phyloP scores from a whole-genome alignment of 2,797 vertebrate species.

The Coracias cyanogaster region DNA sequence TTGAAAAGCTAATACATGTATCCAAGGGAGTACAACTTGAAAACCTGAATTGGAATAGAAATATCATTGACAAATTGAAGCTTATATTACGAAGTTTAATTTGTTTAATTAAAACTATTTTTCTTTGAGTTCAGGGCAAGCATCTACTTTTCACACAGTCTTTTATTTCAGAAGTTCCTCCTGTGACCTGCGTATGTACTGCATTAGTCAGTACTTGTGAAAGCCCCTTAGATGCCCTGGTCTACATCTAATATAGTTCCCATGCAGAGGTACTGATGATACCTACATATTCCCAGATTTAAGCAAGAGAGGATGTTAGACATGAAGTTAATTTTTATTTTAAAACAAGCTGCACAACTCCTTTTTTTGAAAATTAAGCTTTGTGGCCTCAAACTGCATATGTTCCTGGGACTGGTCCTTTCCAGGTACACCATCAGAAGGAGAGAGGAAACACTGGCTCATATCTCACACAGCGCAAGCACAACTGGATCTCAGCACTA shows the following conservation, averaged over 20 bases:
- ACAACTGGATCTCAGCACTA: background rate
- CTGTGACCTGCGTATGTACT: background rate
- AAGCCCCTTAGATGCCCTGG: background rate
- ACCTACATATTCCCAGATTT: background rate
- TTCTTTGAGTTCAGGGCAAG: rapidly evolving
- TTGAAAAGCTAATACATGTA: background rate
- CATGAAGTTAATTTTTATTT: background rate
- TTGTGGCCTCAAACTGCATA: background rate
- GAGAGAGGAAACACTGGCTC: background rate
- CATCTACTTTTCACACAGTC: background rate
- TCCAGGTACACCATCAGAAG: background rate
- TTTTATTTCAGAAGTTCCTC: background rate
- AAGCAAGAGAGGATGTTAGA: background rate
- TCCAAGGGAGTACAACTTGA: background rate
- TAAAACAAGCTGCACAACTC: background rate
- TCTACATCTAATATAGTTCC: background rate
- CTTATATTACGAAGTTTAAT: background rate
- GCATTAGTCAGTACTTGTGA: background rate
- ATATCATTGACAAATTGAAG: background rate
- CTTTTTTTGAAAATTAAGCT: background rate
- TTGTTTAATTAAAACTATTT: background rate
- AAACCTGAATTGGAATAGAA: background rate
- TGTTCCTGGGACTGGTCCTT: background rate
- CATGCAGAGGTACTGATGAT: background rate
- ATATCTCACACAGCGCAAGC: rapidly evolving